These are phyloP conservation scores for Isichthys henryi DNA, from an alignment of 2,113 vertebrate genomes.

Conservation along the genomic window DNA sequence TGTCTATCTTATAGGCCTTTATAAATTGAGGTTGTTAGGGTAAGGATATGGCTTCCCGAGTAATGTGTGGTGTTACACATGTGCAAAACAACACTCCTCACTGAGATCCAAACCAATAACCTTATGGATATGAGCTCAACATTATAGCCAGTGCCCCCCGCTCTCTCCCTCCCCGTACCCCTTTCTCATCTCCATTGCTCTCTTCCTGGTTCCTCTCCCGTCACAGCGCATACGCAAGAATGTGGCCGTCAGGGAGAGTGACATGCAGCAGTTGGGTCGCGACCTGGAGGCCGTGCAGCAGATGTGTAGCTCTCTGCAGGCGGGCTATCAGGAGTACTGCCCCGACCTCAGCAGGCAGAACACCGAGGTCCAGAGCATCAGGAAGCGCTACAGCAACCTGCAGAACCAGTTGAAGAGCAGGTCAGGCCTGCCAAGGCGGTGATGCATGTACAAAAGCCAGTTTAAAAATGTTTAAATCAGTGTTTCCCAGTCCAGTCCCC, in stretches of 20 bases:
- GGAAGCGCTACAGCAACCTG: constrained; percentile 71
- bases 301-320: constrained; percentile 74
- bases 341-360: constrained; percentile 77
- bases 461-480: background rate
- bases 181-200: background rate
- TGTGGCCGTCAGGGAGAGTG: constrained; percentile 67
- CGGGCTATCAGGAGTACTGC: constrained; percentile 83
- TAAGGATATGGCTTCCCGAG: background rate
- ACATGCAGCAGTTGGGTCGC: constrained; percentile 78
- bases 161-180: no score
- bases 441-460: background rate
- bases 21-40: background rate
- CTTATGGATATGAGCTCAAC: background rate
- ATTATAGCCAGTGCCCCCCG: background rate
- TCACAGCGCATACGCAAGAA: constrained; percentile 64
- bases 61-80: background rate
- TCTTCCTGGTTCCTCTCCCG: background rate
- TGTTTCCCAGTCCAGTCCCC: background rate
- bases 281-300: constrained; percentile 73
- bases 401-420: constrained; percentile 78
- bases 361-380: constrained; percentile 72
- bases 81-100: background rate
- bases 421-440: constrained; percentile 49
- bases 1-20: background rate
- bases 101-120: background rate